These are phyloP conservation scores for Tetragonula clypearis DNA, from an alignment of 1,140 invertebrate species.

Conservation along the genomic window DNA sequence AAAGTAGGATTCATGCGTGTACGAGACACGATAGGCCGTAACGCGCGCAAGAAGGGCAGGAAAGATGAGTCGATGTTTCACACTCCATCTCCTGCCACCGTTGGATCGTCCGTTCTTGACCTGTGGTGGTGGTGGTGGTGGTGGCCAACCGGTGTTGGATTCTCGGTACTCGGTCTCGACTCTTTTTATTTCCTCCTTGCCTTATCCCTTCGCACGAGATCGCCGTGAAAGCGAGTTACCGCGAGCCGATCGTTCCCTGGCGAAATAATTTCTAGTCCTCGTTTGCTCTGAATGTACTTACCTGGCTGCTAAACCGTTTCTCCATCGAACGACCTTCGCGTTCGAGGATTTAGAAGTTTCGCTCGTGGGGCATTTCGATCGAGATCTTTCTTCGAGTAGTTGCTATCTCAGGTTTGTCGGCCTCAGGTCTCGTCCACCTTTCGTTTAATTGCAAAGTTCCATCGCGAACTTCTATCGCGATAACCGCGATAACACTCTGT, in stretches of 20 bases:
- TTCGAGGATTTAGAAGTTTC: neutral
- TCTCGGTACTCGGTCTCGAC: slow-evolving; percentile 55
- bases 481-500: neutral
- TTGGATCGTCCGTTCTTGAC: slow-evolving; percentile 59
- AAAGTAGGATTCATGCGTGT: slow-evolving; percentile 49
- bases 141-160: slow-evolving; percentile 59
- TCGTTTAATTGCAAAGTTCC: neutral
- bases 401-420: neutral
- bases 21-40: slow-evolving; percentile 57
- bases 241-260: slow-evolving; percentile 60
- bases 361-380: neutral
- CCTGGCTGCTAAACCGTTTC: slow-evolving; percentile 23
- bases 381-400: slow-evolving; percentile 29
- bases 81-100: slow-evolving; percentile 73
- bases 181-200: slow-evolving; percentile 58
- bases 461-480: neutral
- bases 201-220: slow-evolving; percentile 49
- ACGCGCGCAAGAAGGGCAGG: slow-evolving; percentile 55
- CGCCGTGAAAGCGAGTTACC: slow-evolving; percentile 20
- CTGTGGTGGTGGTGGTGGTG: slow-evolving; percentile 56
- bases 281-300: slow-evolving; percentile 10
- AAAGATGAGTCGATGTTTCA: slow-evolving; percentile 74
- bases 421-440: neutral
- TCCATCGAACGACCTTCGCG: neutral
- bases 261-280: slow-evolving; percentile 64